Percentiles rank a stretch among this genome's conserved stretches.
Conservation (phyloP, 2,113 vertebrate species). For the Dipodomys merriami region DNA sequence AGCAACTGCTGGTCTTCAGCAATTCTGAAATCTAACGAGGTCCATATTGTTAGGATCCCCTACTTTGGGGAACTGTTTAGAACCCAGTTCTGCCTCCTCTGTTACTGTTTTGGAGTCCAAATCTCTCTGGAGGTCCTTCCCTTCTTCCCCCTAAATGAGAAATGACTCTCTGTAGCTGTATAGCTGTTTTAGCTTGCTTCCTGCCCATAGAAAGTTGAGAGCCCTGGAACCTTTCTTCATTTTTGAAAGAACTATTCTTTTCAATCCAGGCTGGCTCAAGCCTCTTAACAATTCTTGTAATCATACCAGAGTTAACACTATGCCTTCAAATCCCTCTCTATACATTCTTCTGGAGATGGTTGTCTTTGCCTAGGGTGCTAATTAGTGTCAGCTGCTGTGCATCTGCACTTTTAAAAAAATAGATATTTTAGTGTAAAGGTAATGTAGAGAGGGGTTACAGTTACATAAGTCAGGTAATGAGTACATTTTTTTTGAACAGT, state of each 20-base stretch:
- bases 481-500: no score
- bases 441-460: no score
- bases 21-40: not conserved
- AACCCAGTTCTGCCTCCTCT: not conserved
- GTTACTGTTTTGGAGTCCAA: not conserved
- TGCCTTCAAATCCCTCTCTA: not conserved
- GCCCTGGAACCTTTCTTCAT: not conserved
- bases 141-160: not conserved
- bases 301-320: not conserved
- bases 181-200: not conserved
- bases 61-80: not conserved
- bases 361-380: not conserved
- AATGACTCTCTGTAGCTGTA: not conserved
- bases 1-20: not conserved
- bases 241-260: conserved; percentile 42
- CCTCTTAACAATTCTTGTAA: conserved; percentile 1
- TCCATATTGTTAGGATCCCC: not conserved
- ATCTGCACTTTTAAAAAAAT: not conserved
- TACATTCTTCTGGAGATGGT: conserved; percentile 37
- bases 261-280: not conserved
- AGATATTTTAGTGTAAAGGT: no score
- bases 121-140: not conserved
- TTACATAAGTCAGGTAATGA: no score
- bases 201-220: not conserved
- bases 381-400: not conserved